Evolutionary conservation across 2,888 invertebrate species (phyloP).

Genomic region (Rotaria magnacalcarata): DNA sequence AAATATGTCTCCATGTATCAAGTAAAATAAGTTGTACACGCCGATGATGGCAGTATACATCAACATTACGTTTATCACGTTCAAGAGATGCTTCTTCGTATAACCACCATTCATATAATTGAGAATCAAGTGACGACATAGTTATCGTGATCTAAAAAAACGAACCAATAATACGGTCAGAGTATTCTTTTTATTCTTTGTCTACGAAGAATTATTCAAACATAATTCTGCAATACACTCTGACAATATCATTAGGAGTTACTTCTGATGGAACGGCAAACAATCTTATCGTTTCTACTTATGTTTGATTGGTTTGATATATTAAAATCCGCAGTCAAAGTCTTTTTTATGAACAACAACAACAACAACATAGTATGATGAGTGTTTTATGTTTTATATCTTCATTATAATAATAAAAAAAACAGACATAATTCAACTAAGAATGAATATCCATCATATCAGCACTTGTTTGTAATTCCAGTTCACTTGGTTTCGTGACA

Average conservation of each 20-base stretch:
- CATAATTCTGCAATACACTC: too few relatives aligned
- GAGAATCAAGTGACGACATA: conserved; percentile 2
- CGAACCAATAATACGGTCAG: too few relatives aligned
- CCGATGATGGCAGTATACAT: background rate
- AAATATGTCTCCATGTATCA: background rate
- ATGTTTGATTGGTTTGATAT: too few relatives aligned
- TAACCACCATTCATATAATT: background rate
- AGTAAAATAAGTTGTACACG: background rate
- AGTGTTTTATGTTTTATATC: background rate
- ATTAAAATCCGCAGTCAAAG: too few relatives aligned
- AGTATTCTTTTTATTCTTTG: too few relatives aligned
- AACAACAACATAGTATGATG: too few relatives aligned
- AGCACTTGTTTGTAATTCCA: conserved; percentile 5
- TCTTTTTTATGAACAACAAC: too few relatives aligned
- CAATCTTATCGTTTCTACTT: too few relatives aligned
- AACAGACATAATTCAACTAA: background rate
- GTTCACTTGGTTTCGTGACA: background rate
- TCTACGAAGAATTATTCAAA: too few relatives aligned
- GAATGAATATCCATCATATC: conserved; percentile 24
- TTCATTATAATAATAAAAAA: background rate
- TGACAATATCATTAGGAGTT: too few relatives aligned
- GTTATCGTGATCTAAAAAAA: background rate
- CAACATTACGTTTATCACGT: background rate
- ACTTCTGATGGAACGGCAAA: too few relatives aligned
- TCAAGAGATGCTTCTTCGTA: background rate